Evolutionary conservation across 2,113 vertebrate genomes (phyloP).

Genomic region (Helogale parvula): DNA sequence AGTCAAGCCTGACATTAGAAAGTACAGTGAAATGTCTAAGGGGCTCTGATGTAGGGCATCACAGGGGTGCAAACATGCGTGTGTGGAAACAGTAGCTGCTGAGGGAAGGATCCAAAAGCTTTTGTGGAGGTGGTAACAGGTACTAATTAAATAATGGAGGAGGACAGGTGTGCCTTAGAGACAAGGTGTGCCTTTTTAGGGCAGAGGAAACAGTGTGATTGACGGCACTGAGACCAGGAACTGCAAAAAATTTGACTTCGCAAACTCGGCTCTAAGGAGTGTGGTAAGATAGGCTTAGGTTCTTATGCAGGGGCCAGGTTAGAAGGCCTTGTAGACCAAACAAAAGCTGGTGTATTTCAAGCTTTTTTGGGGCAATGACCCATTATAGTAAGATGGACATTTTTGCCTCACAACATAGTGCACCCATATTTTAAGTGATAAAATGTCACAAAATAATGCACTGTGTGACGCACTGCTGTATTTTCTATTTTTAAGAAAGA

Average conservation of each 20-base stretch:
- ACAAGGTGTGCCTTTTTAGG: not conserved
- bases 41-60: not conserved
- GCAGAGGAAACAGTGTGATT: not conserved
- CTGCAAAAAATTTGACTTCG: not conserved
- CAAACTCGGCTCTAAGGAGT: not conserved
- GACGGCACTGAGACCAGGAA: not conserved
- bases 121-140: not conserved
- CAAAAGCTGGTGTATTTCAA: not conserved
- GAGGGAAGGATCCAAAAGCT: not conserved
- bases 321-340: not conserved
- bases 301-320: not conserved
- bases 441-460: conserved; percentile 16
- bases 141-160: conserved; percentile 45
- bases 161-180: not conserved
- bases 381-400: not conserved
- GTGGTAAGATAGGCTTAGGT: not conserved
- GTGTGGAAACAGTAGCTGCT: not conserved
- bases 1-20: conserved; percentile 21
- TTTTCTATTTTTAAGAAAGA: conserved; percentile 35
- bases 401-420: conserved; percentile 9
- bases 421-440: not conserved
- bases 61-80: not conserved
- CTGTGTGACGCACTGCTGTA: not conserved
- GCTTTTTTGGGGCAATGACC: not conserved
- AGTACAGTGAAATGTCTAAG: not conserved